Conservation (phyloP, 37 sponge, comb jelly and placozoan genomes). For the Beroe forskalii region DNA sequence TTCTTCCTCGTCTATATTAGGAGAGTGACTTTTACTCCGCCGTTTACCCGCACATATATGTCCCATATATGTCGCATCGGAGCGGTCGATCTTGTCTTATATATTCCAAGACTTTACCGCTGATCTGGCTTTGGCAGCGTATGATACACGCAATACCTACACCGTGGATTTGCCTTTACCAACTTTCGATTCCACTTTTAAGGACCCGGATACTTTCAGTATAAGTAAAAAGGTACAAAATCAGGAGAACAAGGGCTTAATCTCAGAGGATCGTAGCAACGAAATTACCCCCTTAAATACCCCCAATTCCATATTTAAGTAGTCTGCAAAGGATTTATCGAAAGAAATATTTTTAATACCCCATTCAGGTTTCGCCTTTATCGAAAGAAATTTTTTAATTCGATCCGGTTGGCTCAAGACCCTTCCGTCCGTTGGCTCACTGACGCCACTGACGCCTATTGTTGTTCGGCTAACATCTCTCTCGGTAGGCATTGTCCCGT, state of each 20-base stretch:
- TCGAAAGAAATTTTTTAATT: slow-evolving; percentile 48
- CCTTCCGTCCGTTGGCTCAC: slow-evolving; percentile 47
- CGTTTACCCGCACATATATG: no score
- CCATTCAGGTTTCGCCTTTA: neutral
- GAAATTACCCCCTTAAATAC: slow-evolving; percentile 75
- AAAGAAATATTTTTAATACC: slow-evolving; percentile 65
- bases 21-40: no score
- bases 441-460: neutral
- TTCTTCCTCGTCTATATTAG: no score
- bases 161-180: no score
- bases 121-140: no score
- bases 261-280: slow-evolving; percentile 81
- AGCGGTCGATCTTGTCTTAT: no score
- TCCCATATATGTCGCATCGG: no score
- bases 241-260: slow-evolving; percentile 61
- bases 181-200: no score
- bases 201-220: neutral
- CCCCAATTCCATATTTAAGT: slow-evolving; percentile 70
- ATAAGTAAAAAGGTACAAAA: neutral
- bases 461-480: slow-evolving; percentile 69
- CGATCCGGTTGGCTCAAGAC: slow-evolving; percentile 50
- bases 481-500: slow-evolving; percentile 73
- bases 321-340: slow-evolving; percentile 80
- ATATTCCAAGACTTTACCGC: no score
- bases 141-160: no score